phyloP scores from a whole-genome alignment of 1,140 invertebrate species.

The Pogonognathellus flavescens region DNA sequence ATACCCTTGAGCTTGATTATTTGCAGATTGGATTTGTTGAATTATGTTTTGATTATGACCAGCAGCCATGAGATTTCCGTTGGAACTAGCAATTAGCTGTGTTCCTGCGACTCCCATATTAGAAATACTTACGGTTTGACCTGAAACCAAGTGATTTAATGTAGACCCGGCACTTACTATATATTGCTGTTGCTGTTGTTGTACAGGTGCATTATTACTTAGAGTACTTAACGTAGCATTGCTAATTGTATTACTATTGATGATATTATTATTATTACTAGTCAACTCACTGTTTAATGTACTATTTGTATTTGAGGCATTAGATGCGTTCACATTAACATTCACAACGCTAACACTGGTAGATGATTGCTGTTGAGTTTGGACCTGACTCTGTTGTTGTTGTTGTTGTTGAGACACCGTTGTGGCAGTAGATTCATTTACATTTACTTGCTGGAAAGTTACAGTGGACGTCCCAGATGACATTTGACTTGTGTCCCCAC shows the following conservation, averaged over 20 bases:
- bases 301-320: conserved; percentile 51
- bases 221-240: conserved; percentile 29
- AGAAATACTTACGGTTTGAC: conserved; percentile 60
- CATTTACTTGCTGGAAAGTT: conserved; percentile 49
- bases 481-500: conserved; percentile 3
- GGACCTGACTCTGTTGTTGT: conserved; percentile 23
- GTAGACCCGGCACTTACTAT: conserved; percentile 45
- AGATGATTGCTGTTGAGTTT: conserved; percentile 44
- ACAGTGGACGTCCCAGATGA: background rate
- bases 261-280: conserved; percentile 23
- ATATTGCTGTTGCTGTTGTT: conserved; percentile 55
- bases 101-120: conserved; percentile 54
- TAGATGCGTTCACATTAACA: conserved; percentile 33
- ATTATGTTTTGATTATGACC: conserved; percentile 52
- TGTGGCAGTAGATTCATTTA: conserved; percentile 30
- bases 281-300: conserved; percentile 52
- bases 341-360: conserved; percentile 47
- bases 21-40: conserved; percentile 62
- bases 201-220: conserved; percentile 35
- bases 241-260: conserved; percentile 28
- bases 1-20: conserved; percentile 56
- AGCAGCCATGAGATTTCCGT: conserved; percentile 52
- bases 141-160: conserved; percentile 57
- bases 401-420: conserved; percentile 18
- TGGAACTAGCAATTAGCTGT: conserved; percentile 53